Percentiles rank a stretch among this genome's conserved stretches.
Evolutionary conservation across 2,113 vertebrate species (phyloP).

Genomic region (Syrmaticus mikado): DNA sequence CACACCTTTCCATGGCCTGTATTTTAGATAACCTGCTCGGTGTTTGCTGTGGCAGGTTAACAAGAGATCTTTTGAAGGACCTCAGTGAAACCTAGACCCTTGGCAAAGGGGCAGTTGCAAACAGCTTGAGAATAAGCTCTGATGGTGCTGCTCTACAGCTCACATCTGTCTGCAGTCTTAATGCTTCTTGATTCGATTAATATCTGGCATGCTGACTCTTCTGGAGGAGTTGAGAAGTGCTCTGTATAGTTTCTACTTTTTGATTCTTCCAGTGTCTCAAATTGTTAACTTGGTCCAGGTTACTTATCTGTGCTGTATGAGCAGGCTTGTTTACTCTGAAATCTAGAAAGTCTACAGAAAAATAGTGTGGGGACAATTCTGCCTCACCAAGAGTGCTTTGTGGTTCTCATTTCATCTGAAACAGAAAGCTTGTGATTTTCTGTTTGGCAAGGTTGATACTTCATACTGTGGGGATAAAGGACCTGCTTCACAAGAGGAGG

Average conservation of each 20-base stretch:
- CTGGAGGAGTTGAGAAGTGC: not conserved
- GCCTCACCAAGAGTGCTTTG: not conserved
- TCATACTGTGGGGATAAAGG: not conserved
- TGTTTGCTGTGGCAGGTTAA: not conserved
- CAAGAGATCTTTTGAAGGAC: not conserved
- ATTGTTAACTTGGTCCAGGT: not conserved
- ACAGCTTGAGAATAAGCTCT: not conserved
- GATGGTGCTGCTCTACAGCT: not conserved
- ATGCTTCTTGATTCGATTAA: not conserved
- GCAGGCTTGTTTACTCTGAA: constrained; percentile 20
- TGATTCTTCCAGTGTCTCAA: not conserved
- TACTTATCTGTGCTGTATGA: not conserved
- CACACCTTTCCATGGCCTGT: not conserved
- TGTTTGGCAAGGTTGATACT: not conserved
- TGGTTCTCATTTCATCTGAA: not conserved
- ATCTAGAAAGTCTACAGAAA: not conserved
- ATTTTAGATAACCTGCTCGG: not conserved
- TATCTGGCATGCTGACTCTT: not conserved
- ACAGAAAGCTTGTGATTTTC: not conserved
- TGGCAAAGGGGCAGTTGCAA: not conserved
- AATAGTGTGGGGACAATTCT: not conserved
- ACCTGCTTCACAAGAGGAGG: not conserved
- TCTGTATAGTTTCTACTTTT: not conserved
- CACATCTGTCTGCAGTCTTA: not conserved
- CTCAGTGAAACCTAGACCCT: not conserved